These are phyloP conservation scores for Tineola bisselliella DNA, from an alignment of 2,888 invertebrate genomes.

Conservation along the genomic window DNA sequence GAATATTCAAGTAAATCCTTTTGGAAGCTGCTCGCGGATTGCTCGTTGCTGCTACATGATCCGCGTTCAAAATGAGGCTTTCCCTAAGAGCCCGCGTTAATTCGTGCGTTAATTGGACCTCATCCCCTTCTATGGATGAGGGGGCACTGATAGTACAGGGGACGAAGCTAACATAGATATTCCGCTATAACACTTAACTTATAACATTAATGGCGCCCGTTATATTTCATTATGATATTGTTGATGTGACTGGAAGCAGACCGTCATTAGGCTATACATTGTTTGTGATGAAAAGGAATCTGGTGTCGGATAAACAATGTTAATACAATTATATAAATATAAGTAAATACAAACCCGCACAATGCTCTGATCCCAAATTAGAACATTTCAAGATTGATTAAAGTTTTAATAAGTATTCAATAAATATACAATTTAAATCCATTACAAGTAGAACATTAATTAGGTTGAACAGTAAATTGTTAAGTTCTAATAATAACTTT, in stretches of 20 bases:
- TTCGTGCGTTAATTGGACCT: slow-evolving; percentile 21
- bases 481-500: neutral
- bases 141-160: neutral
- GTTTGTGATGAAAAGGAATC: neutral
- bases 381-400: too few species aligned
- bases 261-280: neutral
- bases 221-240: neutral
- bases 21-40: slow-evolving; percentile 16
- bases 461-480: neutral
- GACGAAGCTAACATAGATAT: neutral
- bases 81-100: slow-evolving; percentile 19
- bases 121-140: slow-evolving; percentile 10
- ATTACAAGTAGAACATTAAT: neutral
- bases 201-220: neutral
- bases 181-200: slow-evolving; percentile 2
- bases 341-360: too few species aligned
- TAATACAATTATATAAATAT: too few species aligned
- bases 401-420: too few species aligned
- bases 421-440: neutral
- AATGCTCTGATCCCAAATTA: too few species aligned
- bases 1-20: slow-evolving; percentile 12
- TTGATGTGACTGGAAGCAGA: neutral
- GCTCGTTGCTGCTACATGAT: slow-evolving; percentile 19
- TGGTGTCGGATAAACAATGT: neutral
- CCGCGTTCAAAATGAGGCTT: slow-evolving; percentile 21